Evolutionary conservation across 2,113 vertebrate genomes (phyloP).

Genomic region (Lanius ludovicianus): DNA sequence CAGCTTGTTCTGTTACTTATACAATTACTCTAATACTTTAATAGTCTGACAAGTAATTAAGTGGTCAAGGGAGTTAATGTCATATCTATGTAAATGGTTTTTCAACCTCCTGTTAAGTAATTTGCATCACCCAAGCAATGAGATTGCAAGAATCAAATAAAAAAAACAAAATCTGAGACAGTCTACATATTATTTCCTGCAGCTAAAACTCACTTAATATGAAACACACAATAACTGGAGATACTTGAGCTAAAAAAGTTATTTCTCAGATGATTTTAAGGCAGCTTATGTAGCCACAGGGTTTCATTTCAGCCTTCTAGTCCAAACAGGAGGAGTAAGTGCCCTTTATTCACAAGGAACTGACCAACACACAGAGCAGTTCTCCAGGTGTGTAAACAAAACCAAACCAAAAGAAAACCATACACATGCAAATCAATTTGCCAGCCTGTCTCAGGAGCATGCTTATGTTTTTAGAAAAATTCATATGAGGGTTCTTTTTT

Average conservation of each 20-base stretch:
- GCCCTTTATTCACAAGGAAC: background rate
- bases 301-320: background rate
- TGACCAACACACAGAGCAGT: background rate
- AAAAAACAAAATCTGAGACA: background rate
- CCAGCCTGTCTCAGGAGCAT: background rate
- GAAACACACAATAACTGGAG: background rate
- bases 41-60: background rate
- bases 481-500: background rate
- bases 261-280: background rate
- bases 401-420: background rate
- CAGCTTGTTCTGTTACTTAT: background rate
- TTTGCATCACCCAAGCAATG: background rate
- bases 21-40: background rate
- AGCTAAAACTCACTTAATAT: background rate
- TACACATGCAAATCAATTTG: background rate
- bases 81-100: background rate
- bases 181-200: background rate
- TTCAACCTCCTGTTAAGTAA: background rate
- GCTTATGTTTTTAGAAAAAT: background rate
- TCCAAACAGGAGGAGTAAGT: background rate
- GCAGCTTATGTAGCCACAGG: background rate
- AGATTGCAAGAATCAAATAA: background rate
- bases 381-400: conserved; percentile 1
- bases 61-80: background rate
- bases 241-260: background rate